phyloP scores from a whole-genome alignment of 2,888 invertebrate genomes.

The Rhaphigaster nebulosa region DNA sequence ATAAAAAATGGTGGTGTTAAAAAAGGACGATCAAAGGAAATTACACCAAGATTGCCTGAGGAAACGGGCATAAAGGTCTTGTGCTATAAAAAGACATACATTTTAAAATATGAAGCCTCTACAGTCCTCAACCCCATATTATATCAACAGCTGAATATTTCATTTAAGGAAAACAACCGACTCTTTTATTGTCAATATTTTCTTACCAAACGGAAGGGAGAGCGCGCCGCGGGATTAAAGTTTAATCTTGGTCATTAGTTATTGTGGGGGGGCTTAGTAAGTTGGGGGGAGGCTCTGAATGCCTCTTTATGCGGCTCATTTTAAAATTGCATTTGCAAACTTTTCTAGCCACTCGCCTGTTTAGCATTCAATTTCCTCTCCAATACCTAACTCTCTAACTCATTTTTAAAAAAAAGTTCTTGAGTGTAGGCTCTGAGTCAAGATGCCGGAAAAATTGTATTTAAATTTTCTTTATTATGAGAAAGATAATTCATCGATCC shows the following conservation, averaged over 20 bases:
- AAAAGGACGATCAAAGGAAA: conserved; percentile 35
- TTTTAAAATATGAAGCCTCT: neutral
- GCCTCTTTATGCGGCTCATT: conserved; percentile 33
- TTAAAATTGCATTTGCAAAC: conserved; percentile 41
- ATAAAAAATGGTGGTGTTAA: conserved; percentile 21
- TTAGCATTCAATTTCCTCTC: conserved; percentile 24
- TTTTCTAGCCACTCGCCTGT: conserved; percentile 23
- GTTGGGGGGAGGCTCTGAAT: neutral
- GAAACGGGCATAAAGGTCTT: neutral
- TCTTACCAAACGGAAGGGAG: neutral
- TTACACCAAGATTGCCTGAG: conserved; percentile 30
- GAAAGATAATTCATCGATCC: neutral
- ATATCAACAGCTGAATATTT: conserved; percentile 11
- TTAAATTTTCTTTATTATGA: neutral
- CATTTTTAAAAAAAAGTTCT: neutral
- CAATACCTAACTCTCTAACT: neutral
- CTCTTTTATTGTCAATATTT: conserved; percentile 35
- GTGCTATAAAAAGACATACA: neutral
- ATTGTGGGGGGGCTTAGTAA: neutral
- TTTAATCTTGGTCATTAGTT: conserved; percentile 38
- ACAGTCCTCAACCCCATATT: neutral
- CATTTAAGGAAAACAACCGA: neutral
- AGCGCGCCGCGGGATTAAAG: neutral
- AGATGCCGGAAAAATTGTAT: neutral
- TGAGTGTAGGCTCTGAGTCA: neutral